Percentiles rank a stretch among this genome's conserved stretches.
Conservation (phyloP, 1,140 invertebrate genomes). For the Bombus waltoni region DNA sequence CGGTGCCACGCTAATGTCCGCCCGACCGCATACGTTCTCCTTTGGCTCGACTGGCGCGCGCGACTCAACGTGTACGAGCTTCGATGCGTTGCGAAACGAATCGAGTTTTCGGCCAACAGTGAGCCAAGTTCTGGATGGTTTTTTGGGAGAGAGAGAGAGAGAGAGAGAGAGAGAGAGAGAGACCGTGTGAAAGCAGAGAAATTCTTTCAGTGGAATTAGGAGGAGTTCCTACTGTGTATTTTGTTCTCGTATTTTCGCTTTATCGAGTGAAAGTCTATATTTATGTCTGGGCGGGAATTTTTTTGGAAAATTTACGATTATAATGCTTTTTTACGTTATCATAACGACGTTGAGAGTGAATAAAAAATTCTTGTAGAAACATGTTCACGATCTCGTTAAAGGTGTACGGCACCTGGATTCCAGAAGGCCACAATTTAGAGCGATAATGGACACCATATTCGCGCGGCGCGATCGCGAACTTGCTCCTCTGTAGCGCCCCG, state of each 20-base stretch:
- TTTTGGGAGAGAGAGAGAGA: neutral
- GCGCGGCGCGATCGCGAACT: neutral
- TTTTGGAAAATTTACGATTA: neutral
- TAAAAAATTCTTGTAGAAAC: neutral
- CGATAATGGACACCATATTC: constrained; percentile 31
- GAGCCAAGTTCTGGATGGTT: neutral
- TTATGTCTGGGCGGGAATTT: neutral
- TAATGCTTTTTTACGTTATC: neutral
- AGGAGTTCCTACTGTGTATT: neutral
- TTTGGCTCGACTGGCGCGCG: neutral
- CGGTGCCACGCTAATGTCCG: constrained; percentile 73
- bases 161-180: neutral
- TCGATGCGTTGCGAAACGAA: neutral
- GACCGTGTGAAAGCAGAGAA: neutral
- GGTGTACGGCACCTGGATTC: neutral
- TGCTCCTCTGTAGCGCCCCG: neutral
- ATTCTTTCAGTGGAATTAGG: neutral
- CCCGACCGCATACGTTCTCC: constrained; percentile 66
- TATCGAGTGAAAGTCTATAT: neutral
- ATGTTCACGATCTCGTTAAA: neutral
- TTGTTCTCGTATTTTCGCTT: neutral
- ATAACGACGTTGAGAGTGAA: neutral
- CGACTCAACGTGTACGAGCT: neutral
- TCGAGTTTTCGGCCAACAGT: neutral
- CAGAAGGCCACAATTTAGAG: neutral